Evolutionary conservation across 2,113 vertebrate genomes (phyloP), one percentile per base, ranked within the genome.

Genomic region (Tapirus terrestris): DNA sequence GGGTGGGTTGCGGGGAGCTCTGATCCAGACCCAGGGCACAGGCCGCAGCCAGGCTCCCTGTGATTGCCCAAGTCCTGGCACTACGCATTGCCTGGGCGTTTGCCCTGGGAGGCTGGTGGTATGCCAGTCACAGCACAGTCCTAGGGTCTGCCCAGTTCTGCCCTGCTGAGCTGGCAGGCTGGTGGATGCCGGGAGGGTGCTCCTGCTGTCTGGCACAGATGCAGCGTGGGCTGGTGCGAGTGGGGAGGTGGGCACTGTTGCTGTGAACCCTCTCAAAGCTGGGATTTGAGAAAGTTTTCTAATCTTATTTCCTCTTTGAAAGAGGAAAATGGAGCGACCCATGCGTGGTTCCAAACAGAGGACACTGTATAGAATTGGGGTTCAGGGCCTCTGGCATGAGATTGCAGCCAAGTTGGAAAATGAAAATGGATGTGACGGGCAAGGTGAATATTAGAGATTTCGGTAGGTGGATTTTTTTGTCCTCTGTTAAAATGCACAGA

Each of bases 61-160:
- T 51, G 72, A 36, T 93, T 97, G 89, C 96, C 79, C 89, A 95
- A 95, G 82, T 65, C 31, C 93, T 97, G 96, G 97, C 96, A 90
- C n/a, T 80, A 17, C 1, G 5, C 63, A 76, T 80, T 45, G 96
- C 85, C 83, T 96, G 97, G 88, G 89, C 65, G 60, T 96, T 93
- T 94, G 96, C 92, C 94, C 89, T 68, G 92, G 91, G 86, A 79
- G 73, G 53, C 87, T 97, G 95, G 93, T 97, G 79, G 93, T 73
- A n/a, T 96, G 93, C 96, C 97, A 98, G 95, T 56, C 91, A 68
- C 93, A 80, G 97, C 93, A 65, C 58, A 63, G 82, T 61, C 39
- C 85, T 61, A 65, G 91, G 96, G 96, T 97, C 96, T 97, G 97
- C 96, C 96, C 97, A 88, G 92, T 97, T 96, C 89, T 92, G 94